Percentiles rank a stretch among this genome's conserved stretches.
phyloP scores from a whole-genome alignment of 2,797 vertebrate species.

The Gadopsis marmoratus region DNA sequence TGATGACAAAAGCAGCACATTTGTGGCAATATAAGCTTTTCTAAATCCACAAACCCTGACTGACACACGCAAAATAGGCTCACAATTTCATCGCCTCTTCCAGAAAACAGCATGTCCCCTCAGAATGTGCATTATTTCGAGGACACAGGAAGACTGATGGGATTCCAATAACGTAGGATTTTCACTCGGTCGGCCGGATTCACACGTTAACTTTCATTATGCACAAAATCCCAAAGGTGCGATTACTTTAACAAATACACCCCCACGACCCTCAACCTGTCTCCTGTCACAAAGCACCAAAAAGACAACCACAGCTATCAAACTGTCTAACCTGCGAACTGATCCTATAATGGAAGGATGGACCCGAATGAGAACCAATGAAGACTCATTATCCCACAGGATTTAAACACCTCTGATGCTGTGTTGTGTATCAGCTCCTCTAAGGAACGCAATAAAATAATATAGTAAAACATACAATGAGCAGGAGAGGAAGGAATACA shows the following conservation, averaged over 20 bases:
- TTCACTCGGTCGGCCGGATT: constrained; percentile 42
- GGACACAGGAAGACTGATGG: constrained; percentile 52
- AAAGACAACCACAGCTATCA: constrained; percentile 46
- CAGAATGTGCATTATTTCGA: constrained; percentile 41
- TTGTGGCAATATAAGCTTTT: constrained; percentile 70
- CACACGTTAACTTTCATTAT: constrained; percentile 58
- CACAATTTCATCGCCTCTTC: constrained; percentile 26
- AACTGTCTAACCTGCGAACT: constrained; percentile 57
- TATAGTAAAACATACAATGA: constrained; percentile 21
- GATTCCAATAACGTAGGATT: constrained; percentile 72
- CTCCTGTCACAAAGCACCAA: constrained; percentile 35
- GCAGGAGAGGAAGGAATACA: constrained; percentile 14
- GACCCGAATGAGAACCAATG: constrained; percentile 65
- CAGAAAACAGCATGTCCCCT: constrained; percentile 32
- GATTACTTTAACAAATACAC: constrained; percentile 60
- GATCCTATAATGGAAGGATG: constrained; percentile 50
- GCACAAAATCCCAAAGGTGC: constrained; percentile 52
- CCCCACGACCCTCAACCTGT: neutral
- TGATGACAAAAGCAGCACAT: constrained; percentile 23
- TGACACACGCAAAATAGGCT: constrained; percentile 64
- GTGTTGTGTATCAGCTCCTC: constrained; percentile 4
- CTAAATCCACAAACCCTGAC: constrained; percentile 75
- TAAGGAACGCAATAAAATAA: neutral
- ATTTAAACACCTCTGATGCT: constrained; percentile 15
- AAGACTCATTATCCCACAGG: constrained; percentile 58